phyloP scores from a whole-genome alignment of 1,140 invertebrate genomes.

The Hycleus cichorii region DNA sequence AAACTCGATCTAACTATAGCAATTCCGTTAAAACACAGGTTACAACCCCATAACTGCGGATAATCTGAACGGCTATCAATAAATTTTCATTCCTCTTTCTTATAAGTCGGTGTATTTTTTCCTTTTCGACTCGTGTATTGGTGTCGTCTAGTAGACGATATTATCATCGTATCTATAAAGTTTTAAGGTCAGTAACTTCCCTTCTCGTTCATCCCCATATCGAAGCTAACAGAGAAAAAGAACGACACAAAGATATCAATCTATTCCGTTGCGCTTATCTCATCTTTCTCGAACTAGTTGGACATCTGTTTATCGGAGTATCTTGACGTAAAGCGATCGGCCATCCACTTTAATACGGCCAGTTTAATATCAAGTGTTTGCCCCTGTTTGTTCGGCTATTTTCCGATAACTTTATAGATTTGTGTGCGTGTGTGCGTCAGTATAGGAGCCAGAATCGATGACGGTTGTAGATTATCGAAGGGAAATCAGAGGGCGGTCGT shows the following conservation, averaged over 20 bases:
- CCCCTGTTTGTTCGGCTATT: too few species aligned
- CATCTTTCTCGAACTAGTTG: not conserved
- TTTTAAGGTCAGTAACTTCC: too few species aligned
- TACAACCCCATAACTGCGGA: conserved; percentile 38
- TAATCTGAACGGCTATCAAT: conserved; percentile 38
- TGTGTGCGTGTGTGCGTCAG: too few species aligned
- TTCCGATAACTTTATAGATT: too few species aligned
- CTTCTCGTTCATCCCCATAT: too few species aligned
- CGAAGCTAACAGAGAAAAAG: too few species aligned
- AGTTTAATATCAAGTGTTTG: conserved; percentile 34
- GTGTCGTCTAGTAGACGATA: too few species aligned
- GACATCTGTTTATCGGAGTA: not conserved
- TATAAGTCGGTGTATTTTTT: not conserved
- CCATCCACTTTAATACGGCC: conserved; percentile 27
- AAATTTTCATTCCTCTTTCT: conserved; percentile 26
- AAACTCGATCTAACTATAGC: conserved; percentile 22
- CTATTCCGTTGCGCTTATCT: not conserved
- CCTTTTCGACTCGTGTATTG: conserved; percentile 5
- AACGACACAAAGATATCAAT: too few species aligned
- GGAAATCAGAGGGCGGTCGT: too few species aligned
- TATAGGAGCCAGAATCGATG: too few species aligned
- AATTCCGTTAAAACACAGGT: conserved; percentile 37
- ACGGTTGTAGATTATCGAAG: too few species aligned
- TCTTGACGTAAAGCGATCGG: not conserved
- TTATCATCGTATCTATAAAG: too few species aligned